These are phyloP conservation scores for Drosophila limbata DNA, from an alignment of 2,888 invertebrate genomes.

Conservation along the genomic window DNA sequence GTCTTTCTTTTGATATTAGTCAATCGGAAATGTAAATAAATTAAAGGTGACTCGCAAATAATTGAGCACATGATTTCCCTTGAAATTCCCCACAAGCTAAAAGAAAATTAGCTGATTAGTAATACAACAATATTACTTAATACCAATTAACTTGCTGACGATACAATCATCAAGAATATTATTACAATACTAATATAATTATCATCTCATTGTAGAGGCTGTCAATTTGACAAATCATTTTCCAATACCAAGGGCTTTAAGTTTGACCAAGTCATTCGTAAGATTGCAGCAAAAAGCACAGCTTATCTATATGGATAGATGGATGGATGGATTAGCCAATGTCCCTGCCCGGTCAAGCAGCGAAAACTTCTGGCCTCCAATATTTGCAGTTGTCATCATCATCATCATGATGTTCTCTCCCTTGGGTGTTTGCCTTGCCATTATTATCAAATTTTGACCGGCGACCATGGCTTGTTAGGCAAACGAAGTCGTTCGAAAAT, in stretches of 20 bases:
- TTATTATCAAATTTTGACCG: slow-evolving; percentile 65
- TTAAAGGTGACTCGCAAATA: slow-evolving; percentile 23
- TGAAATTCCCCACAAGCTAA: neutral
- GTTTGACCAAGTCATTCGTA: slow-evolving; percentile 64
- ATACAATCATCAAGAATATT: too few relatives aligned
- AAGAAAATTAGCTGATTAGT: slow-evolving; percentile 10
- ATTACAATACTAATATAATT: slow-evolving; percentile 6
- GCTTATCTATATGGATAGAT: slow-evolving; percentile 12
- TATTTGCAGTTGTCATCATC: slow-evolving; percentile 66
- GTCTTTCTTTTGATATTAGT: slow-evolving; percentile 63
- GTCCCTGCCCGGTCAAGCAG: slow-evolving; percentile 21
- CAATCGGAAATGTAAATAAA: slow-evolving; percentile 23
- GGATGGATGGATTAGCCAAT: slow-evolving; percentile 23
- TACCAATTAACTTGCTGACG: slow-evolving; percentile 16
- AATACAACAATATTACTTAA: slow-evolving; percentile 24
- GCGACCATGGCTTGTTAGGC: slow-evolving; percentile 66
- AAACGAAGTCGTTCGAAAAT: slow-evolving; percentile 65
- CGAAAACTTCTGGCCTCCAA: slow-evolving; percentile 71
- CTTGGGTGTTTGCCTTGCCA: slow-evolving; percentile 67
- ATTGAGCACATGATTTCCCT: slow-evolving; percentile 17
- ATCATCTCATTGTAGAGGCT: slow-evolving; percentile 20
- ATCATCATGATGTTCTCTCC: slow-evolving; percentile 40
- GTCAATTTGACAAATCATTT: slow-evolving; percentile 59
- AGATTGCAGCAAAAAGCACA: slow-evolving; percentile 4
- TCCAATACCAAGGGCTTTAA: slow-evolving; percentile 66